phyloP scores from a whole-genome alignment of 2,888 invertebrate genomes.

The Cepaea hortensis region DNA sequence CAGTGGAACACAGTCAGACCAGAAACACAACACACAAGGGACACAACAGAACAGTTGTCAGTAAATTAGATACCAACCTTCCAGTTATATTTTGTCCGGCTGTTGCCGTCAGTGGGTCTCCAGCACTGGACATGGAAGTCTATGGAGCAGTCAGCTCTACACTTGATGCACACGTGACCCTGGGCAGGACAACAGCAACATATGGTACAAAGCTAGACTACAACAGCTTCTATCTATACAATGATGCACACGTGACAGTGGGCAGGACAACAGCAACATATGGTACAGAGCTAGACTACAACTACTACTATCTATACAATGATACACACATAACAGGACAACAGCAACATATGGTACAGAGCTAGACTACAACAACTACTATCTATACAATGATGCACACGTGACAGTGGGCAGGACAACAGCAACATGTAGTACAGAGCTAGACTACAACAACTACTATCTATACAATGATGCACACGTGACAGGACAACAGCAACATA shows the following conservation, averaged over 20 bases:
- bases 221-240: neutral
- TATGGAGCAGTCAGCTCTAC: conserved; percentile 22
- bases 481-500: neutral
- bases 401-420: neutral
- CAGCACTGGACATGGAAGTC: conserved; percentile 26
- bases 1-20: neutral
- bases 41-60: neutral
- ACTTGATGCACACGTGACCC: conserved; percentile 14
- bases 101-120: neutral
- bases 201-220: neutral
- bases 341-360: neutral
- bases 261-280: neutral
- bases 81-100: conserved; percentile 9
- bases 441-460: neutral
- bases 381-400: neutral
- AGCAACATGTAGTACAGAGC: neutral
- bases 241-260: conserved; percentile 1
- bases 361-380: neutral
- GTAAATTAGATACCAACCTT: conserved; percentile 7
- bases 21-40: neutral
- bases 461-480: neutral
- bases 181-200: neutral
- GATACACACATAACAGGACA: neutral
- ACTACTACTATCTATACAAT: neutral
- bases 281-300: neutral